Conservation (phyloP, 2,113 vertebrate species). For the Chrysochloris asiatica region DNA sequence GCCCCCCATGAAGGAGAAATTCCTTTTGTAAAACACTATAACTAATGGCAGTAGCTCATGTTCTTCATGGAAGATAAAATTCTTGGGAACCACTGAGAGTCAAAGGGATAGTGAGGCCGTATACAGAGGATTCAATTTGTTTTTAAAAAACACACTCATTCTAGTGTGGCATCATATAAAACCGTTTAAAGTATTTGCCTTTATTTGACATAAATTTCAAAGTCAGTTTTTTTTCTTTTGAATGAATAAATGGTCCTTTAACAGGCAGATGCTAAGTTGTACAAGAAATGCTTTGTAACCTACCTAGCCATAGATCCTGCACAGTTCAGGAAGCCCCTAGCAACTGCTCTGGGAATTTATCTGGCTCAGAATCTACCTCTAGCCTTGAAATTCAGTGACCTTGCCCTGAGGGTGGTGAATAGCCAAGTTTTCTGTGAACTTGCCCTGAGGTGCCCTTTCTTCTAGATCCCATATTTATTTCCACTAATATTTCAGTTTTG, state of each 20-base stretch:
- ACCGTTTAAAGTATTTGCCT: neutral
- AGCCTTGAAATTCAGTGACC: conserved; percentile 21
- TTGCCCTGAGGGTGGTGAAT: conserved; percentile 36
- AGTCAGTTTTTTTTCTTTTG: conserved; percentile 23
- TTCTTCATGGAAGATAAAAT: conserved; percentile 8
- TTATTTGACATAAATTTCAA: conserved; percentile 30
- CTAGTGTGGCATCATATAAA: conserved; percentile 11
- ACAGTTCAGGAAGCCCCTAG: neutral
- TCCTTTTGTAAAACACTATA: conserved; percentile 18
- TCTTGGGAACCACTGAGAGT: neutral
- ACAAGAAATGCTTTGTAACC: neutral
- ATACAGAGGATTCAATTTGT: neutral
- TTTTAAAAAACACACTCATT: conserved; percentile 27
- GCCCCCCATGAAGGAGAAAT: neutral
- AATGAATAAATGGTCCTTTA: conserved; percentile 41
- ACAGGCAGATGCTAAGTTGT: conserved; percentile 11
- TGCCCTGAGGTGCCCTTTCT: conserved; percentile 52
- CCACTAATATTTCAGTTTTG: conserved; percentile 63
- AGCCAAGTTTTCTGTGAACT: conserved; percentile 37
- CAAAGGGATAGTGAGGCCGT: neutral
- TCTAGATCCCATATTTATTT: conserved; percentile 61
- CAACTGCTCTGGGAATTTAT: neutral
- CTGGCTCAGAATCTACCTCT: neutral
- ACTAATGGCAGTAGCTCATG: neutral
- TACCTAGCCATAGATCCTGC: neutral